These are phyloP conservation scores for Terebella lapidaria DNA, from an alignment of 2,888 invertebrate genomes.

Conservation along the genomic window DNA sequence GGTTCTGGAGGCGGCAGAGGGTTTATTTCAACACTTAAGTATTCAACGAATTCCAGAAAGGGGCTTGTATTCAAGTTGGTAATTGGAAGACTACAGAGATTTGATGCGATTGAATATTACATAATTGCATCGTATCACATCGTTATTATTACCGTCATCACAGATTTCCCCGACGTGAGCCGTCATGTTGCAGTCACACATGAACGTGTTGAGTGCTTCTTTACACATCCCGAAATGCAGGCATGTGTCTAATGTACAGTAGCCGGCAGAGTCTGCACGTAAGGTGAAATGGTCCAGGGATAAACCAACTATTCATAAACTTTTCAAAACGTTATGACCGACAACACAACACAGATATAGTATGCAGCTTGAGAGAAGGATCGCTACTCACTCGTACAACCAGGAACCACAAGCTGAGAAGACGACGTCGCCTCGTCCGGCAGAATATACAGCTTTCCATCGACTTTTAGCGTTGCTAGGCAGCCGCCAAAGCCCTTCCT, in stretches of 20 bases:
- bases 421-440: constrained; percentile 16
- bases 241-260: constrained; percentile 29
- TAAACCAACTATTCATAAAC: too few relatives aligned
- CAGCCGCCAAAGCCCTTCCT: constrained; percentile 47
- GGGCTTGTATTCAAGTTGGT: too few relatives aligned
- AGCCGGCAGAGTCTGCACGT: constrained; percentile 15
- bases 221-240: constrained; percentile 34
- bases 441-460: constrained; percentile 35
- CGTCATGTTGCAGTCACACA: constrained; percentile 46
- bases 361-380: too few relatives aligned
- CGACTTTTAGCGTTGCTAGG: constrained; percentile 40
- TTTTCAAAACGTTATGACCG: too few relatives aligned
- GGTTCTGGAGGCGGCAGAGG: constrained; percentile 33
- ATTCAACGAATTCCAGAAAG: too few relatives aligned
- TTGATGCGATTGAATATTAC: too few relatives aligned
- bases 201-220: constrained; percentile 22
- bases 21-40: too few relatives aligned
- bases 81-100: too few relatives aligned
- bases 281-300: too few relatives aligned
- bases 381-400: constrained; percentile 26
- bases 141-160: constrained; percentile 34
- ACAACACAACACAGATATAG: too few relatives aligned
- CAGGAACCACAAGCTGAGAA: constrained; percentile 14
- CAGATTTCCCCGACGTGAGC: constrained; percentile 37
- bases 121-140: too few relatives aligned